Conservation (phyloP, 2,113 vertebrate species). For the Varanus komodoensis region DNA sequence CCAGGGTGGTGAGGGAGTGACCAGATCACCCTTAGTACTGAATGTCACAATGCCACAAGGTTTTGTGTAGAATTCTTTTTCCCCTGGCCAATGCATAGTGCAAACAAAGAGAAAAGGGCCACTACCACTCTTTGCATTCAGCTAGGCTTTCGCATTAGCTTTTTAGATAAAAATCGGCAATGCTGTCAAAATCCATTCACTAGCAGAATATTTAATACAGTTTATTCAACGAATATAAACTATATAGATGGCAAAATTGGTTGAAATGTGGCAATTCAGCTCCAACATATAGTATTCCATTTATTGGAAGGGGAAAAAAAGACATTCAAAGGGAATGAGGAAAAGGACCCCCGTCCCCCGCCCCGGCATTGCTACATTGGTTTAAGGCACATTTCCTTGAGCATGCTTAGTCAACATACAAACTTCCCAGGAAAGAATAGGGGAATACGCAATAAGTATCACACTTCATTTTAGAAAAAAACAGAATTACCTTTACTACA, state of each 20-base stretch:
- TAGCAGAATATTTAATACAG: neutral
- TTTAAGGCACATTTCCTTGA: neutral
- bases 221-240: neutral
- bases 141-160: neutral
- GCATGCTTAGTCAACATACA: neutral
- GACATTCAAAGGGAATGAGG: neutral
- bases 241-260: neutral
- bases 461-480: neutral
- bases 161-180: constrained; percentile 5
- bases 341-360: neutral
- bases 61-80: neutral
- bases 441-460: neutral
- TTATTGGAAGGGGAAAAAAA: neutral
- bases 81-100: neutral
- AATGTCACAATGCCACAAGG: neutral
- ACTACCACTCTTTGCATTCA: neutral
- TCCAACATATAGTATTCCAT: neutral
- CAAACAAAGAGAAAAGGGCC: constrained; percentile 4
- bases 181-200: neutral
- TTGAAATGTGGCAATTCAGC: neutral
- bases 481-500: neutral
- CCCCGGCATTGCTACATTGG: neutral
- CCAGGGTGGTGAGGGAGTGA: neutral
- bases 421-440: neutral
- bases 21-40: neutral